Conservation (phyloP, 2,113 vertebrate genomes). For the Excalfactoria chinensis region DNA sequence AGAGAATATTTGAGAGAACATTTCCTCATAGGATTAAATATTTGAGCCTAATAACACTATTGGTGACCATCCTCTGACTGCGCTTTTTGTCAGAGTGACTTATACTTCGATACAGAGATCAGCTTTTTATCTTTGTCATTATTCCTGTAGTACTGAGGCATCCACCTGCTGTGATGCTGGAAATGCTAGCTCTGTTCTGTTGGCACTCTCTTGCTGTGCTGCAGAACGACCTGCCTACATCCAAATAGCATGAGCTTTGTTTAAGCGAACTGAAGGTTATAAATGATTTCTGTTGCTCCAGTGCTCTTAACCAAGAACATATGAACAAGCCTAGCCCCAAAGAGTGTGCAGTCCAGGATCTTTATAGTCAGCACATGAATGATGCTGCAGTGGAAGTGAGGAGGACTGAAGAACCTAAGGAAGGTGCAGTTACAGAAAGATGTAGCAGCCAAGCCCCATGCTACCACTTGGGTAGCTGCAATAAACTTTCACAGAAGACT, state of each 20-base stretch:
- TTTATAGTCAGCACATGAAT: not conserved
- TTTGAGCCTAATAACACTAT: not conserved
- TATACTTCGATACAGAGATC: not conserved
- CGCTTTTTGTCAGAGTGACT: not conserved
- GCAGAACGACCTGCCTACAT: not conserved
- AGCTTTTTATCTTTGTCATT: not conserved
- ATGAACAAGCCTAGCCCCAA: not conserved
- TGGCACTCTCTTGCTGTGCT: not conserved
- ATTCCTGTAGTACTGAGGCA: not conserved
- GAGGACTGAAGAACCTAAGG: not conserved
- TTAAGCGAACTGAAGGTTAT: not conserved
- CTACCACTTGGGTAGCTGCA: not conserved
- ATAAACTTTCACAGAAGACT: not conserved
- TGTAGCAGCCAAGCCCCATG: not conserved
- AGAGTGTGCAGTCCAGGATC: not conserved
- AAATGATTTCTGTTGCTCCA: not conserved
- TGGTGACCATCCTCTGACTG: not conserved
- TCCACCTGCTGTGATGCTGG: not conserved
- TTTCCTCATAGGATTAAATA: not conserved
- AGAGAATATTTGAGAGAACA: not conserved
- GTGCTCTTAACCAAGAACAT: not conserved
- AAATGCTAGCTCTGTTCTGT: not conserved
- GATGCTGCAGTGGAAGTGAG: not conserved
- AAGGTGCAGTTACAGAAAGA: not conserved
- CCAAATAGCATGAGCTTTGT: fast-evolving